phyloP scores from a whole-genome alignment of 2,113 vertebrate species.

The Coregonus clupeaformis region DNA sequence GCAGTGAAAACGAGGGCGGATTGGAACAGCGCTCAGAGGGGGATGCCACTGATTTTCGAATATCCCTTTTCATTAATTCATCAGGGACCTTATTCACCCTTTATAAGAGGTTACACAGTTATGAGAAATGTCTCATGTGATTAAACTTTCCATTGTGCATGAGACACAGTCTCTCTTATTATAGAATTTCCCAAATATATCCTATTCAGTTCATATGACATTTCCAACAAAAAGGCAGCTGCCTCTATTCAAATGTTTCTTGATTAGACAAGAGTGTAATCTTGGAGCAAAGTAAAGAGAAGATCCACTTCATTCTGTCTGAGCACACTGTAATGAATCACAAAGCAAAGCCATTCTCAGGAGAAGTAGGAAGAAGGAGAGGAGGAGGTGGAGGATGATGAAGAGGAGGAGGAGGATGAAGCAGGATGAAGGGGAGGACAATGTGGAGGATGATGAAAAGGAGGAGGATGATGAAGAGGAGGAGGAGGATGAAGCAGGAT shows the following conservation, averaged over 20 bases:
- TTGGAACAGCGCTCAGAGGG: conserved; percentile 6
- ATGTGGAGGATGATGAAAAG: too few species aligned
- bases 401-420: too few species aligned
- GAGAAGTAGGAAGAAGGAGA: too few species aligned
- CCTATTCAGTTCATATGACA: conserved; percentile 13
- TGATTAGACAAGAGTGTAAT: conserved; percentile 6
- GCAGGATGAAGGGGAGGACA: too few species aligned
- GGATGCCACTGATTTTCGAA: conserved; percentile 20
- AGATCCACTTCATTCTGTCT: conserved; percentile 18
- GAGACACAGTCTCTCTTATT: conserved; percentile 14
- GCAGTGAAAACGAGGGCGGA: conserved; percentile 18
- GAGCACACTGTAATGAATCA: conserved; percentile 24
- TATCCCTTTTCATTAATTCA: conserved; percentile 32
- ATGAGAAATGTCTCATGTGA: conserved; percentile 18
- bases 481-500: too few species aligned
- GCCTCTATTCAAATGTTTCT: conserved; percentile 31
- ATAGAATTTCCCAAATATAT: conserved; percentile 17
- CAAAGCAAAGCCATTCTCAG: conserved; percentile 6
- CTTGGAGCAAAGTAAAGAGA: conserved; percentile 15
- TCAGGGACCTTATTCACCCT: conserved; percentile 1
- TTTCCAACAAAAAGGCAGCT: conserved; percentile 18
- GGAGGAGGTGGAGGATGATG: too few species aligned
- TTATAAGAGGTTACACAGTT: conserved; percentile 16
- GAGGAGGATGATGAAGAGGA: too few species aligned
- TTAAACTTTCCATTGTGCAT: conserved; percentile 28